These are phyloP conservation scores for Dissostichus mawsoni DNA, from an alignment of 2,113 vertebrate species.

Conservation along the genomic window DNA sequence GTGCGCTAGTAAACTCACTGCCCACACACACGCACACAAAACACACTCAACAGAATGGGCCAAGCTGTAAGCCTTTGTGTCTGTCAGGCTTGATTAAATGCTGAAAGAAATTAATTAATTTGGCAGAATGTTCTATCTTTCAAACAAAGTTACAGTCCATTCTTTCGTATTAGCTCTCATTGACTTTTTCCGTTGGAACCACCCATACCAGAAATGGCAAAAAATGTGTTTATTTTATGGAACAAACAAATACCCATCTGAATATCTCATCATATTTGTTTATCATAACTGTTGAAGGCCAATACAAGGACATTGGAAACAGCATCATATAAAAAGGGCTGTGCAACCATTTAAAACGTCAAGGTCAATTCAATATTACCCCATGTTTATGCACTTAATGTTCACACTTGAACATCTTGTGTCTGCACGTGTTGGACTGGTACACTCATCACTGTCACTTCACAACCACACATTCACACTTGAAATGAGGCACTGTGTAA, in stretches of 20 bases:
- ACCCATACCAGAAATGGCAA: neutral
- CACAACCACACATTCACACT: conserved; percentile 19
- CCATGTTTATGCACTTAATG: conserved; percentile 10
- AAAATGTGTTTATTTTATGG: no score
- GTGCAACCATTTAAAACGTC: neutral
- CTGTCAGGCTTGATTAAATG: neutral
- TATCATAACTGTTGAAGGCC: neutral
- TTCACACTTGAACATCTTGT: conserved; percentile 7
- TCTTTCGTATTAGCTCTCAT: neutral
- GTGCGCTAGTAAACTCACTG: conserved; percentile 11
- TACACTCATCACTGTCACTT: conserved; percentile 34
- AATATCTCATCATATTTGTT: neutral
- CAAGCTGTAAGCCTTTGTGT: neutral
- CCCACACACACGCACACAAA: neutral
- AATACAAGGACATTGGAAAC: neutral
- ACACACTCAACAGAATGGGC: neutral
- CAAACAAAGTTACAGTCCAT: neutral
- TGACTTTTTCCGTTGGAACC: neutral
- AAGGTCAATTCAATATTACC: neutral
- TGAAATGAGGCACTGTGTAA: conserved; percentile 17
- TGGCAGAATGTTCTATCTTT: neutral
- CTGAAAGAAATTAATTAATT: neutral
- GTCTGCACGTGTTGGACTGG: conserved; percentile 28
- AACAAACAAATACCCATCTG: neutral
- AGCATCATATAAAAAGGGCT: neutral